A percentile compares a stretch with the other conserved stretches of the same genome.
These are phyloP conservation scores for Cephus runcator DNA, from an alignment of 2,888 invertebrate species.

Conservation along the genomic window DNA sequence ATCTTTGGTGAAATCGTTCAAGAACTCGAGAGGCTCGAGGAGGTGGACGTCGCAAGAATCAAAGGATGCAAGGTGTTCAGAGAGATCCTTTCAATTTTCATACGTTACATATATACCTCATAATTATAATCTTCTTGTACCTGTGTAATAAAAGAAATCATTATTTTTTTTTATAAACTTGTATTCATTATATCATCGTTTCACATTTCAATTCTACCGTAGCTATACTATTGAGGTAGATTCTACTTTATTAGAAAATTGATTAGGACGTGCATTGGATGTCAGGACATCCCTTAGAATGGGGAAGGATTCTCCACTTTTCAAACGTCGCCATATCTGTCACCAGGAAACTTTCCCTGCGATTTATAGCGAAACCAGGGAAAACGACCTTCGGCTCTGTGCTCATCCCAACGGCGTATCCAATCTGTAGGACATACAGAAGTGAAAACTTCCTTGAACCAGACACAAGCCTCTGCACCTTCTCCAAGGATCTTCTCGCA, in stretches of 20 bases:
- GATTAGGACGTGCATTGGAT: not conserved
- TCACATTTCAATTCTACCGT: not conserved
- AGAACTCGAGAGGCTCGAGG: slow-evolving; percentile 2
- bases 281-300: not conserved
- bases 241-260: slow-evolving; percentile 3
- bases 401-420: slow-evolving; percentile 50
- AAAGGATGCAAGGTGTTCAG: slow-evolving; percentile 6
- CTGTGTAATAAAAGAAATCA: slow-evolving; percentile 52
- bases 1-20: slow-evolving; percentile 4
- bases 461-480: slow-evolving; percentile 47
- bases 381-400: slow-evolving; percentile 38
- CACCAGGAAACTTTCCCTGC: slow-evolving; percentile 42
- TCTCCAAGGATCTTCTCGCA: slow-evolving; percentile 53
- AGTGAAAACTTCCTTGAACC: slow-evolving; percentile 52
- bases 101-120: slow-evolving; percentile 43
- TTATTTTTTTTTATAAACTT: slow-evolving; percentile 41
- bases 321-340: slow-evolving; percentile 33
- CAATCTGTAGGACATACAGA: slow-evolving; percentile 51
- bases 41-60: slow-evolving; percentile 6
- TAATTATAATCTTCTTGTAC: slow-evolving; percentile 50
- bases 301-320: not conserved
- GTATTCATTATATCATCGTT: not conserved
- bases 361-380: slow-evolving; percentile 41
- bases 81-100: slow-evolving; percentile 16
- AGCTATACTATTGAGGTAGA: not conserved